A percentile compares a stretch with the other conserved stretches of the same genome.
phyloP scores from a whole-genome alignment of 2,797 vertebrate genomes.

The Telmatherina bonti region DNA sequence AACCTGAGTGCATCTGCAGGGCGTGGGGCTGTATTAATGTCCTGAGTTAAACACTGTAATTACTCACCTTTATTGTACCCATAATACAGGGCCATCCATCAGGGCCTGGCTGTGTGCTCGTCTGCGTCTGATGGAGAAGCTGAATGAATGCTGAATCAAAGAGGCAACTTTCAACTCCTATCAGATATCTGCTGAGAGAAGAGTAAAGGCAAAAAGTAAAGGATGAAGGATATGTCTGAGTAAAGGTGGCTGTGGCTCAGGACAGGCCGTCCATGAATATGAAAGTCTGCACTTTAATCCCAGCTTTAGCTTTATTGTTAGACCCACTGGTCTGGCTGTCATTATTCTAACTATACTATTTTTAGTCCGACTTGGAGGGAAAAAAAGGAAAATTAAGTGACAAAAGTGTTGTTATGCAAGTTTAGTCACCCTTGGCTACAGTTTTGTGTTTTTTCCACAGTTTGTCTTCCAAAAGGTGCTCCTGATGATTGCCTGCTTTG shows the following conservation, averaged over 20 bases:
- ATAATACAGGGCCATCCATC: constrained; percentile 44
- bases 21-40: constrained; percentile 54
- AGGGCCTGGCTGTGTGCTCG: constrained; percentile 10
- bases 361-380: too few species aligned
- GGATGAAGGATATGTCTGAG: not conserved
- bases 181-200: constrained; percentile 72
- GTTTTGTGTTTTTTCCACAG: too few species aligned
- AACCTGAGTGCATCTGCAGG: constrained; percentile 15
- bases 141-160: constrained; percentile 43
- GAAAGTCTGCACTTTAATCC: not conserved
- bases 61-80: constrained; percentile 49
- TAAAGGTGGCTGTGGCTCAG: not conserved
- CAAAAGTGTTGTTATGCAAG: too few species aligned
- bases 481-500: too few species aligned
- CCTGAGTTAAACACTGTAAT: constrained; percentile 44
- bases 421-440: too few species aligned
- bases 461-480: too few species aligned
- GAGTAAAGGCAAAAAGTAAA: not conserved
- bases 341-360: too few species aligned
- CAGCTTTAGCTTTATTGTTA: too few species aligned
- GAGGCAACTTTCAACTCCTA: constrained; percentile 77
- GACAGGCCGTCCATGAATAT: not conserved
- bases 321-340: too few species aligned
- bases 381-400: too few species aligned
- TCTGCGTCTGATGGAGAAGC: constrained; percentile 4